Evolutionary conservation across 2,888 invertebrate species (phyloP).

Genomic region (Pterobdella sp.): DNA sequence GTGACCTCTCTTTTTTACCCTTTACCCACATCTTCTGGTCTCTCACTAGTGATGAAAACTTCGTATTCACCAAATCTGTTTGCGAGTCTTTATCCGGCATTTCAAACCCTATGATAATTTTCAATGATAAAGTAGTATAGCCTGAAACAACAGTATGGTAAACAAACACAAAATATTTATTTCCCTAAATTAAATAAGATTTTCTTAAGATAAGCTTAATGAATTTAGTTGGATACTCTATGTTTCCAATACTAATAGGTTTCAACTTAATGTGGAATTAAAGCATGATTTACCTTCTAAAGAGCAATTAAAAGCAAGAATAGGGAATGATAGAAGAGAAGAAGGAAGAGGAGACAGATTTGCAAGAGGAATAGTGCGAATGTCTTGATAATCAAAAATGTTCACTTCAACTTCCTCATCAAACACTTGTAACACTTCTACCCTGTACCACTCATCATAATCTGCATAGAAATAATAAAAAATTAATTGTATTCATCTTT

Average conservation of each 20-base stretch:
- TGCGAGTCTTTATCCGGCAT: background rate
- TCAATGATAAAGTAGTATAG: background rate
- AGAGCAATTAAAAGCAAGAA: constrained; percentile 23
- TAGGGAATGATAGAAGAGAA: background rate
- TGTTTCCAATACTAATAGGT: too few species aligned
- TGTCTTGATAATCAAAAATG: constrained; percentile 13
- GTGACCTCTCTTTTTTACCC: background rate
- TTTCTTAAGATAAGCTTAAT: background rate
- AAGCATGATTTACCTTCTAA: background rate
- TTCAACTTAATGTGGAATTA: too few species aligned
- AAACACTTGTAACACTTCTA: constrained; percentile 5
- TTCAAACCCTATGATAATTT: background rate
- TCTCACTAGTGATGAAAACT: background rate
- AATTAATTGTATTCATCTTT: too few species aligned
- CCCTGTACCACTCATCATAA: constrained; percentile 16
- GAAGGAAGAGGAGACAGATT: constrained; percentile 9
- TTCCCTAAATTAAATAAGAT: too few species aligned
- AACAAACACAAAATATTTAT: background rate
- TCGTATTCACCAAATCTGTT: background rate
- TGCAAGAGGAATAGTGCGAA: background rate
- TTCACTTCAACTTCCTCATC: background rate
- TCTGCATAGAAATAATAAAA: too few species aligned
- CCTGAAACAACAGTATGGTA: background rate
- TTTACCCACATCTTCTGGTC: background rate
- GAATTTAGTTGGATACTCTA: too few species aligned